Conservation (phyloP, 2,888 invertebrate genomes). For the Heteropelma amictum region DNA sequence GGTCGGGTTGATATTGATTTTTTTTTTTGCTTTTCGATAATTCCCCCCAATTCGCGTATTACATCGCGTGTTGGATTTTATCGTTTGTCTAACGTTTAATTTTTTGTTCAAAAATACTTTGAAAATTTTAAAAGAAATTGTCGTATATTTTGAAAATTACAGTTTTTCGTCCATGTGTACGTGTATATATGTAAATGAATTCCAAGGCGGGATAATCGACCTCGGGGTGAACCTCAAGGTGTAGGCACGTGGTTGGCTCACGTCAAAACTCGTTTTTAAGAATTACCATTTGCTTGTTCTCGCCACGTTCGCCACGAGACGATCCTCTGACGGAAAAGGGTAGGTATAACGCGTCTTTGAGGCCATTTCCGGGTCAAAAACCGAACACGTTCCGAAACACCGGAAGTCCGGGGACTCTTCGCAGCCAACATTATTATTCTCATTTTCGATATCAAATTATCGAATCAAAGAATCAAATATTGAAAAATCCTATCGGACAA, state of each 20-base stretch:
- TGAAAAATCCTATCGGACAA: too few relatives aligned
- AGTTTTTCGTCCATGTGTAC: neutral
- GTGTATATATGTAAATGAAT: neutral
- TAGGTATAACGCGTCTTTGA: slow-evolving; percentile 28
- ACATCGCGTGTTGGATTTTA: too few relatives aligned
- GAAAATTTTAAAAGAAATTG: too few relatives aligned
- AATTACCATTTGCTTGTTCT: slow-evolving; percentile 46
- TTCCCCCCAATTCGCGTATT: too few relatives aligned
- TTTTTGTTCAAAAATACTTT: too few relatives aligned
- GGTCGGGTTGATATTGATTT: too few relatives aligned
- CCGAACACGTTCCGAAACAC: slow-evolving; percentile 61
- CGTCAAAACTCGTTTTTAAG: slow-evolving; percentile 75
- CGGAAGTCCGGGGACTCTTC: slow-evolving; percentile 5
- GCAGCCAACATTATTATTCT: neutral
- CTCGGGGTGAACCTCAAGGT: slow-evolving; percentile 57
- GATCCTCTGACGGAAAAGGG: neutral
- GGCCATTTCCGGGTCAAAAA: slow-evolving; percentile 72
- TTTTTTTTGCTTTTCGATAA: too few relatives aligned
- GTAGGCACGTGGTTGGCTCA: slow-evolving; percentile 73
- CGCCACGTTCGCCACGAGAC: slow-evolving; percentile 10
- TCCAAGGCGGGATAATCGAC: slow-evolving; percentile 50
- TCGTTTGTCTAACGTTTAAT: too few relatives aligned
- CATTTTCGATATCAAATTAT: too few relatives aligned
- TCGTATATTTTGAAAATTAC: too few relatives aligned
- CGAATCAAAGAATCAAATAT: neutral